Conservation (phyloP, 2,888 invertebrate genomes). For the Thymelicus acteon region DNA sequence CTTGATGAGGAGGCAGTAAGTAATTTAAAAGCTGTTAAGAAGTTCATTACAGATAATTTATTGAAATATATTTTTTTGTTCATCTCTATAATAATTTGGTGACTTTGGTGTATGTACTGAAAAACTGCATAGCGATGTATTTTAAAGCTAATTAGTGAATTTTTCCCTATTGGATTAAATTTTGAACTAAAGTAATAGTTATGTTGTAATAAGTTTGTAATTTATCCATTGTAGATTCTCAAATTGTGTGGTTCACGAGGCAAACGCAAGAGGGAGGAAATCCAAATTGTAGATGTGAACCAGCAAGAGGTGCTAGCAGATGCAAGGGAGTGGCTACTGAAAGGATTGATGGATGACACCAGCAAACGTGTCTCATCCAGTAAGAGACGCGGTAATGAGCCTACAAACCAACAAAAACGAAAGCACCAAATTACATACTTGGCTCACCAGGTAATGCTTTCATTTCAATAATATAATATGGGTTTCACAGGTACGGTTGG, state of each 20-base stretch:
- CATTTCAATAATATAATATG: neutral
- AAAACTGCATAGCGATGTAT: too few relatives aligned
- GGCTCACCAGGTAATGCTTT: constrained; percentile 88
- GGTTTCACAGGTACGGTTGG: too few relatives aligned
- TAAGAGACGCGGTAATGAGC: constrained; percentile 84
- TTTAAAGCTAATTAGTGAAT: too few relatives aligned
- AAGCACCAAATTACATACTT: constrained; percentile 99
- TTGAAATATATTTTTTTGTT: neutral
- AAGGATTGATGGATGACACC: constrained; percentile 90
- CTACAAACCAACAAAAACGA: constrained; percentile 89
- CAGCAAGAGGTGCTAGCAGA: constrained; percentile 92
- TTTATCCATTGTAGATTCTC: constrained; percentile 75
- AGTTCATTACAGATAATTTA: neutral
- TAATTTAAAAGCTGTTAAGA: constrained; percentile 38
- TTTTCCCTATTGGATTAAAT: too few relatives aligned
- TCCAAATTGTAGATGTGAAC: constrained; percentile 92
- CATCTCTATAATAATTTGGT: neutral
- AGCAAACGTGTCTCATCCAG: constrained; percentile 77
- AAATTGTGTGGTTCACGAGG: constrained; percentile 88
- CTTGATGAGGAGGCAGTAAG: constrained; percentile 79
- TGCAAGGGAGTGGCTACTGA: constrained; percentile 92
- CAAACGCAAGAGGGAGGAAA: constrained; percentile 86
- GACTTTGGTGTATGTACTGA: neutral
- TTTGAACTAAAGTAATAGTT: too few relatives aligned
- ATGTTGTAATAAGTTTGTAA: neutral